Evolutionary conservation across 2,113 vertebrate species (phyloP).

Genomic region (Macheiramphus alcinus): DNA sequence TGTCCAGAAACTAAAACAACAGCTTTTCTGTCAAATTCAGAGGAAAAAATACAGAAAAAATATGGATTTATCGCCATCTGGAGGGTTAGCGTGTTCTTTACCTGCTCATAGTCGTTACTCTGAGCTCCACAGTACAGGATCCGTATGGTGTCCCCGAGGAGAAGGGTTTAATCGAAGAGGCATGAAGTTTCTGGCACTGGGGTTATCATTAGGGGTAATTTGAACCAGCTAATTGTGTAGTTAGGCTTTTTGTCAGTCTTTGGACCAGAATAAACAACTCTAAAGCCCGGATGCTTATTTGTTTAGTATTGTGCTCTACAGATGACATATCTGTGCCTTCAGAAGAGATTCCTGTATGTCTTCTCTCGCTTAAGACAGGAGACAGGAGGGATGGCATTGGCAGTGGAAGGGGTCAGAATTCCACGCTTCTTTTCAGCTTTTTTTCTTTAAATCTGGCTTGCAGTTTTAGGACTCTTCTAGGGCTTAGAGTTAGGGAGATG

Average conservation of each 20-base stretch:
- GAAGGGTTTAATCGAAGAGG: not conserved
- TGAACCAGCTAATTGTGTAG: not conserved
- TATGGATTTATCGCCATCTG: conserved; percentile 1
- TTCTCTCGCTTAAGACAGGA: not conserved
- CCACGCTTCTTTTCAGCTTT: not conserved
- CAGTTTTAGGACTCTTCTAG: not conserved
- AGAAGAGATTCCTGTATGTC: not conserved
- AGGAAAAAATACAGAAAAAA: not conserved
- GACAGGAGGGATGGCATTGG: not conserved
- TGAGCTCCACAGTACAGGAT: accelerated
- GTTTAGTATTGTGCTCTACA: not conserved
- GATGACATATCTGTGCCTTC: not conserved
- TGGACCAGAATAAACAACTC: not conserved
- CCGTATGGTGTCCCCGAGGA: not conserved
- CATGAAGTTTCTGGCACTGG: not conserved
- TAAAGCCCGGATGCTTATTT: not conserved
- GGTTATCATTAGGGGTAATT: not conserved
- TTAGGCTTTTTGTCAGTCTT: not conserved
- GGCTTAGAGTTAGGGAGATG: not conserved
- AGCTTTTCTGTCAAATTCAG: not conserved
- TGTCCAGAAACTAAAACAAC: not conserved
- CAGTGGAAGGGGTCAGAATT: not conserved
- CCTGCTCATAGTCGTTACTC: accelerated
- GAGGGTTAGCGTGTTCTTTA: not conserved
- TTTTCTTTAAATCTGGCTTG: not conserved